Evolutionary conservation across 2,888 invertebrate genomes (phyloP), one percentile per base, ranked within the genome.

Genomic region (Netelia inedita): DNA sequence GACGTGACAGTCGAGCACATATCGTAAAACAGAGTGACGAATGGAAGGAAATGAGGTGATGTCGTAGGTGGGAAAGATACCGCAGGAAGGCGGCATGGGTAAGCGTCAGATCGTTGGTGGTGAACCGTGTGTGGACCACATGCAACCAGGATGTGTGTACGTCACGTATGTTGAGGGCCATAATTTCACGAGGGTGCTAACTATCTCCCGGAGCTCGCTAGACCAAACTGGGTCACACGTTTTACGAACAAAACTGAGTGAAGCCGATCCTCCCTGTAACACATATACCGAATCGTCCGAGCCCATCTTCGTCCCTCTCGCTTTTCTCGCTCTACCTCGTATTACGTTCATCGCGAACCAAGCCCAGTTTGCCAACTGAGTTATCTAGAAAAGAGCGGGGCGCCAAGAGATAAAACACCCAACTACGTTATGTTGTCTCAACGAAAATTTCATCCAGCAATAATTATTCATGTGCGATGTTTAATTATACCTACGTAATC

Each of bases 131-230:
- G 61, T 50, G 63, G 71, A 53, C 79, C 53, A n/a, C 53, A 71
- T 84, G 75, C 85, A 85, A 88, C 9, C 88, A 85, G 87, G 85
- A 89, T 89, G 89, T 87, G 83, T 87, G 87, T 89, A 88, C 89
- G 88, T 83, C 86, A 14, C 43, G 16, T 73, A 73, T 41, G 66
- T 69, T 87, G 87, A 28, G 46, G 68, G 68, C 84, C 87, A 89
- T 90, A 89, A 90, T 89, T 90, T 88, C 87, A 88, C 86, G 85
- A 83, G 72, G 86, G 85, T 65, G 83, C 55, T 73, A 84, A 79
- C 81, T 83, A 65, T 66, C 79, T 74, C 84, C 21, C 43, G 57
- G 19, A 43, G 68, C 57, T 73, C 69, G 59, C 71, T 50, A 35
- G 23, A 53, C 50, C 75, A 59, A 85, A 84, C 73, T 83, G 63